Base-by-base conservation (phyloP, 2,797 vertebrate genomes). In the Myotis pilosus region DNA sequence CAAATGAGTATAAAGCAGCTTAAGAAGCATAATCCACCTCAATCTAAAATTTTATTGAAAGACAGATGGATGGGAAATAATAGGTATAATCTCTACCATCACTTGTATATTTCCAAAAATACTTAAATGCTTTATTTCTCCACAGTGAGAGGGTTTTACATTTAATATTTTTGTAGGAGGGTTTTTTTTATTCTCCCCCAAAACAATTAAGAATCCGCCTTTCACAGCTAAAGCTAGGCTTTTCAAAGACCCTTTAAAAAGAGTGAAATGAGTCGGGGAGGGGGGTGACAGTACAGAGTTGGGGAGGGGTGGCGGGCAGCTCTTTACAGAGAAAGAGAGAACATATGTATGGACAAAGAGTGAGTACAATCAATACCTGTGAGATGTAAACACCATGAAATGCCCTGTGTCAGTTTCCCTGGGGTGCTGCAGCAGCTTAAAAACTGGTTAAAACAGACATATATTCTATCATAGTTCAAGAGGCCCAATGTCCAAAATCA, bases 1-100 rank as follows among this genome's bases (percentile, higher is more conserved):
- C 53, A 97, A 71, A 88, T 41, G 92, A 91, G 36, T 88, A 74
- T 38, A 86, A 94, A 96, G 85, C 91, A 92, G 87, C 60, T 96
- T 94, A 95, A 95, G 89, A 69, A 96, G 72, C 88, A 44, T 62
- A 96, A 20, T 82, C 51, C 76, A 96, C 68, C 22, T 96, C 90
- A 57, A 86, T 62, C 89, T 0, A 84, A n/a, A 96, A 97, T 76
- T 89, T 94, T 89, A 94, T 64, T 66, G 92, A 97, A 96, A 97
- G 92, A 66, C 75, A 96, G 90, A 92, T 76, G 53, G 96, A 94
- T 75, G 87, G 49, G n/a, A 94, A 91, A 94, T 94, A 97, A 97
- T 44, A 9, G 84, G 95, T 44, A 53, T 88, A 72, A 90, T 85
- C 96, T 71, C 81, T 87, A 33, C 66, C 62, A 68, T 83, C n/a